phyloP scores from a whole-genome alignment of 2,113 vertebrate species.

The Pollimyrus isidori region DNA sequence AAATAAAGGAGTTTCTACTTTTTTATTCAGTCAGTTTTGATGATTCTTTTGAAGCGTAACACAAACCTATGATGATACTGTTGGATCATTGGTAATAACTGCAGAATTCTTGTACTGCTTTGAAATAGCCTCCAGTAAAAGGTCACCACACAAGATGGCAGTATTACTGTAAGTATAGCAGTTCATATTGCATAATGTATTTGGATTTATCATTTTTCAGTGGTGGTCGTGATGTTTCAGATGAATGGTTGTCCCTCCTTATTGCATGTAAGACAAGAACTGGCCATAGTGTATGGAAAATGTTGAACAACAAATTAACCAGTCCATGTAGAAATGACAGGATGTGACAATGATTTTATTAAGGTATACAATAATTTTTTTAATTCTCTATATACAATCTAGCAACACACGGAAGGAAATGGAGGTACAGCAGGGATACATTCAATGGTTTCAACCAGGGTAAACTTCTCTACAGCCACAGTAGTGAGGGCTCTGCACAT shows the following conservation, averaged over 20 bases:
- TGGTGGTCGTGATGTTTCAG: no score
- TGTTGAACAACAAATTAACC: neutral
- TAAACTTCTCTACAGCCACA: neutral
- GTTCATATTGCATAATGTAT: no score
- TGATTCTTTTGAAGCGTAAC: neutral
- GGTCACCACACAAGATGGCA: neutral
- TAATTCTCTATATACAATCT: slow-evolving; percentile 62
- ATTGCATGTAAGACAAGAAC: no score
- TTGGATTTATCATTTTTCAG: no score
- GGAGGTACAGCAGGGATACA: slow-evolving; percentile 71
- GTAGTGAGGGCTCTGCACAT: neutral
- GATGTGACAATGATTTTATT: neutral
- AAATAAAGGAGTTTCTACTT: neutral
- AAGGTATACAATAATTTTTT: slow-evolving; percentile 57
- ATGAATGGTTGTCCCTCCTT: no score
- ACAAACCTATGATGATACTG: neutral
- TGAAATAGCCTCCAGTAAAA: neutral
- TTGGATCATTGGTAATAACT: neutral
- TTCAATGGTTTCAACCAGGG: slow-evolving; percentile 48
- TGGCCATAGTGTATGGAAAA: no score
- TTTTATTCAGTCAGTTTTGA: neutral
- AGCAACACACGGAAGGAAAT: slow-evolving; percentile 73
- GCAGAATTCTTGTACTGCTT: neutral
- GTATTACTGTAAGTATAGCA: neutral
- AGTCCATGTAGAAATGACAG: neutral